Evolutionary conservation across 1,140 invertebrate genomes (phyloP).

Genomic region (Orchestia grillus): DNA sequence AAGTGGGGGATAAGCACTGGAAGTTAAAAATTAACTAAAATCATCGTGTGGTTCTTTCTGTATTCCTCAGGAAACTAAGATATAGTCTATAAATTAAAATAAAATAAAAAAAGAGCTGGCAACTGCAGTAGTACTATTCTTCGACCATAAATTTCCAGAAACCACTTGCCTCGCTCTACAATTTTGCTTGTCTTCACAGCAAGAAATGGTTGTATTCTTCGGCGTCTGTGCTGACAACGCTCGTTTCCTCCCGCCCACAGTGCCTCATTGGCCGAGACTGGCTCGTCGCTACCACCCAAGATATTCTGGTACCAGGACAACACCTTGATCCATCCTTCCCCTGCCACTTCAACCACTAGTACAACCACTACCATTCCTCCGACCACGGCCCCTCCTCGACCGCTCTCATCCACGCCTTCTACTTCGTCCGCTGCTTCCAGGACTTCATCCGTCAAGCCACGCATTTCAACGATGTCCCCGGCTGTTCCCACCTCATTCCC

Average conservation of each 20-base stretch:
- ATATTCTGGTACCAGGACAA: constrained; percentile 52
- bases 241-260: neutral
- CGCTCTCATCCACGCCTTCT: neutral
- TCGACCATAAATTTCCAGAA: neutral
- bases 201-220: neutral
- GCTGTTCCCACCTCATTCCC: neutral
- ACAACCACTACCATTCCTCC: neutral
- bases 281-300: constrained; percentile 28
- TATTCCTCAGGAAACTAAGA: neutral
- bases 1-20: no score
- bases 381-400: neutral
- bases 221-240: neutral
- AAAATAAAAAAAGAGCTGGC: no score
- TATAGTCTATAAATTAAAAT: no score
- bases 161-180: neutral
- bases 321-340: constrained; percentile 57
- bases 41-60: no score
- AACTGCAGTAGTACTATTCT: neutral
- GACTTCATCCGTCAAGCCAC: neutral
- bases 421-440: neutral
- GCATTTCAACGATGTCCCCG: neutral
- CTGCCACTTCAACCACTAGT: constrained; percentile 53
- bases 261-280: neutral
- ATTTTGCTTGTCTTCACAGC: neutral
- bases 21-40: no score